Conservation (phyloP, 2,113 vertebrate species). For the Ammospiza nelsoni region DNA sequence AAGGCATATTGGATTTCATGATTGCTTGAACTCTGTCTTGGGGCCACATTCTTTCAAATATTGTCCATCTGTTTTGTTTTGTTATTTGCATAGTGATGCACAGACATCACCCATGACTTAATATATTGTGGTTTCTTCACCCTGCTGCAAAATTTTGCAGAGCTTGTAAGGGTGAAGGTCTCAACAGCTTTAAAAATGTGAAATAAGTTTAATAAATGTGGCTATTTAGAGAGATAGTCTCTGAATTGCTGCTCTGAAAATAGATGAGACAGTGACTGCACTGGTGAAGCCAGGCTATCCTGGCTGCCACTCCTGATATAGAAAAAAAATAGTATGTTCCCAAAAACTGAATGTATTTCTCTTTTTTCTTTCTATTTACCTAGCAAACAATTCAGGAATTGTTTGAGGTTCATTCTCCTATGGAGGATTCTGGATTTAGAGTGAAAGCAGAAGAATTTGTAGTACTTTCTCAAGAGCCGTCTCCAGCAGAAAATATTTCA, state of each 20-base stretch:
- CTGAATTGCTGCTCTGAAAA: neutral
- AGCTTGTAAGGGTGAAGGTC: neutral
- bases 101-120: neutral
- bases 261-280: neutral
- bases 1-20: neutral
- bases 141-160: neutral
- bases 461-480: slow-evolving; percentile 90
- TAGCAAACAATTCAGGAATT: slow-evolving; percentile 94
- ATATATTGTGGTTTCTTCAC: neutral
- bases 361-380: neutral
- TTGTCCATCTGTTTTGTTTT: neutral
- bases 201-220: neutral
- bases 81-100: neutral
- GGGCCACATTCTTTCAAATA: neutral
- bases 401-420: slow-evolving; percentile 91
- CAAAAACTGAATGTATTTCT: neutral
- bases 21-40: neutral
- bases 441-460: slow-evolving; percentile 92
- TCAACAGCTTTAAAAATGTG: neutral
- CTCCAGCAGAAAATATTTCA: slow-evolving; percentile 88
- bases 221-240: neutral
- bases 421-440: slow-evolving; percentile 80
- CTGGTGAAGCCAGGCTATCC: neutral
- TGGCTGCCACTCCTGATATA: neutral
- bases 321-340: neutral